Evolutionary conservation across 2,113 vertebrate species (phyloP).

Genomic region (Rhagologus leucostigma): DNA sequence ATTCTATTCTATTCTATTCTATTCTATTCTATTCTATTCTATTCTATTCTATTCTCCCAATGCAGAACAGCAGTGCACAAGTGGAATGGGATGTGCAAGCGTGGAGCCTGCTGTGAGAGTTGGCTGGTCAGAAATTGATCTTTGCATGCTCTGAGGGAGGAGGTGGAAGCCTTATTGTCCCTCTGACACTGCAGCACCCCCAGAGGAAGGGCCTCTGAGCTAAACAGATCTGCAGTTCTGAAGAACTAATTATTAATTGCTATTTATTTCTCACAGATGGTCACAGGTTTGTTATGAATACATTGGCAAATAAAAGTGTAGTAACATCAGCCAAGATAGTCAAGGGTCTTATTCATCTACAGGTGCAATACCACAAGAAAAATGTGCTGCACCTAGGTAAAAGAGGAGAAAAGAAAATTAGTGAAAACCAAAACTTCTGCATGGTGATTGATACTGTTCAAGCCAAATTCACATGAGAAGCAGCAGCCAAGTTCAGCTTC

Average conservation of each 20-base stretch:
- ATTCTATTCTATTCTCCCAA: too few species aligned
- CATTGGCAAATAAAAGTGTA: not conserved
- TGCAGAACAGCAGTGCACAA: not conserved
- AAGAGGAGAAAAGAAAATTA: not conserved
- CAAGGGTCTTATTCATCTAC: not conserved
- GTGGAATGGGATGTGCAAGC: rapidly evolving
- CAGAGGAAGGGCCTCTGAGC: not conserved
- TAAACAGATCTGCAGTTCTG: not conserved
- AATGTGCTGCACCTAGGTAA: not conserved
- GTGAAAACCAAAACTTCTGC: not conserved
- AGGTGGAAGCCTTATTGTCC: not conserved
- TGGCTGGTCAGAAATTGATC: not conserved
- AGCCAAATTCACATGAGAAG: not conserved
- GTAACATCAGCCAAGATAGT: not conserved
- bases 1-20: not conserved
- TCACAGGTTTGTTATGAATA: not conserved
- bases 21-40: not conserved
- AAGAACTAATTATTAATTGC: not conserved
- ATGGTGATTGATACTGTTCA: not conserved
- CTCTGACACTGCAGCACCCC: not conserved
- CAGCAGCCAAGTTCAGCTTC: not conserved
- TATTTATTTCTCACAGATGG: not conserved
- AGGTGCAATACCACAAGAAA: not conserved
- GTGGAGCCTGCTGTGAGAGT: not conserved
- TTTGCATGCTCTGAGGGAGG: rapidly evolving